phyloP scores from a whole-genome alignment of 2,797 vertebrate genomes.

The Pseudochromis fuscus region DNA sequence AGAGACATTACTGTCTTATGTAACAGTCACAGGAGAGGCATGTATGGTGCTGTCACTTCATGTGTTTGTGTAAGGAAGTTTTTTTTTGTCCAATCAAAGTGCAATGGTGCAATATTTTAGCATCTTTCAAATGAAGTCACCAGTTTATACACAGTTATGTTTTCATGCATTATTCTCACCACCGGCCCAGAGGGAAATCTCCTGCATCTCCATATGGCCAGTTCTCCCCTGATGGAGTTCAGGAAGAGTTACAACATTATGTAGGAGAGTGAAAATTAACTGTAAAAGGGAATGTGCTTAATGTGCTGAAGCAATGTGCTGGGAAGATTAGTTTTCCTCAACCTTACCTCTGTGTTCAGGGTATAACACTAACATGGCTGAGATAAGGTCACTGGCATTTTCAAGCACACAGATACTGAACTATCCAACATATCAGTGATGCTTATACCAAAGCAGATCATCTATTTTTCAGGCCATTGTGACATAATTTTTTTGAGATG shows the following conservation, averaged over 20 bases:
- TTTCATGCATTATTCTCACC: constrained; percentile 15
- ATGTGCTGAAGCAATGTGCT: neutral
- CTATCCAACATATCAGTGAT: neutral
- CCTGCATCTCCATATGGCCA: neutral
- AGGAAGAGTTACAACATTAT: constrained; percentile 29
- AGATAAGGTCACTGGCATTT: neutral
- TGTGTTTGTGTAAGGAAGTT: neutral
- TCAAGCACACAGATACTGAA: neutral
- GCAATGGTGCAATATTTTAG: neutral
- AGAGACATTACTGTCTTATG: constrained; percentile 27
- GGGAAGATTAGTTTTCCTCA: neutral
- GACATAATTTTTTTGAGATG: neutral
- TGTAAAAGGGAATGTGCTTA: neutral
- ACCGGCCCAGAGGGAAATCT: constrained; percentile 8
- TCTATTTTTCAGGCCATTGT: neutral
- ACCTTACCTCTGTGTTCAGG: neutral
- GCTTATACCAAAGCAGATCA: neutral
- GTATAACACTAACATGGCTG: neutral
- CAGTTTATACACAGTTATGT: neutral
- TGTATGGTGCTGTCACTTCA: constrained; percentile 17
- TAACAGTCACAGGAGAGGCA: constrained; percentile 9
- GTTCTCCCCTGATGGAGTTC: constrained; percentile 9
- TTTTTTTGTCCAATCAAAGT: constrained; percentile 23
- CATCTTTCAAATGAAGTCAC: neutral
- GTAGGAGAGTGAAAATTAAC: constrained; percentile 11